phyloP scores from a whole-genome alignment of 2,888 invertebrate species.

The Cancer borealis region DNA sequence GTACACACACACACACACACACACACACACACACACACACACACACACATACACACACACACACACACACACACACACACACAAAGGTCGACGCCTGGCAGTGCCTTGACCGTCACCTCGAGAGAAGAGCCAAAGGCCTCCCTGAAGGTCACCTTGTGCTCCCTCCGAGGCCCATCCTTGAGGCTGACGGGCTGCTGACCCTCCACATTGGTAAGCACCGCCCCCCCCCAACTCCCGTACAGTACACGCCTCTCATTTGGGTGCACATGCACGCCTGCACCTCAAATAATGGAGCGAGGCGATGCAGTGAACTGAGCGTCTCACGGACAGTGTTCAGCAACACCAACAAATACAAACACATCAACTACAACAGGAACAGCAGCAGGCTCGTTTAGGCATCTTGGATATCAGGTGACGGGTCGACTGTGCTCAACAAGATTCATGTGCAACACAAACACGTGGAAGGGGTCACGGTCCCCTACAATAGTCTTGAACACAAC shows the following conservation, averaged over 20 bases:
- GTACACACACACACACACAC: no score
- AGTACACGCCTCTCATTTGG: no score
- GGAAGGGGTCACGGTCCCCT: not conserved
- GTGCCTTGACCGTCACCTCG: not conserved
- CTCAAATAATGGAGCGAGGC: no score
- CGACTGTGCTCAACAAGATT: not conserved
- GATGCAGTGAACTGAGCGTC: no score
- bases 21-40: no score
- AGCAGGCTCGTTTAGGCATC: not conserved
- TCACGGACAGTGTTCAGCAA: not conserved
- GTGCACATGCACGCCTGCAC: no score
- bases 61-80: constrained; percentile 10
- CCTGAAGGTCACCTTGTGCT: not conserved
- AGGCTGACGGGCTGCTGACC: no score
- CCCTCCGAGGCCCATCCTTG: no score
- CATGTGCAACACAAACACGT: not conserved
- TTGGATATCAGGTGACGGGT: not conserved
- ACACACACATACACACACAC: not conserved
- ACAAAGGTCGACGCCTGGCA: not conserved
- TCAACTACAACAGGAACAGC: not conserved
- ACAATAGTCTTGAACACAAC: not conserved
- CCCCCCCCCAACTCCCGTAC: no score
- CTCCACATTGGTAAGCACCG: no score
- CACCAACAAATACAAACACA: not conserved
- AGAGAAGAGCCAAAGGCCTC: not conserved